Evolutionary conservation across 2,113 vertebrate genomes (phyloP).

Genomic region (Podiceps cristatus): DNA sequence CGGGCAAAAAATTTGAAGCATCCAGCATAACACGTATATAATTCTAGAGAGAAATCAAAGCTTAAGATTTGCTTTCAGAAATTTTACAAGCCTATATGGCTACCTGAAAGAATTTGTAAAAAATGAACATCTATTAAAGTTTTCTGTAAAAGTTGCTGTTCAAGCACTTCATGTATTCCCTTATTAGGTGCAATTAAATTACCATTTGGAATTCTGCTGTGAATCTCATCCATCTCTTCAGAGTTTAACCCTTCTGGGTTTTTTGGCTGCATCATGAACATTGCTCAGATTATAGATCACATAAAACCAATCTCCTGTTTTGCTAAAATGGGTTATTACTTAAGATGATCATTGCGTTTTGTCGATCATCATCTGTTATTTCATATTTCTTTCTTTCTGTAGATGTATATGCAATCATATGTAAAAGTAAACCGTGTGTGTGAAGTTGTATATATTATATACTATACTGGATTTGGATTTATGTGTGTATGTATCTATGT

Average conservation of each 20-base stretch:
- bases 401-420: accelerated
- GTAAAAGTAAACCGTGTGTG: background rate
- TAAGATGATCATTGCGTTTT: background rate
- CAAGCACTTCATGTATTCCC: background rate
- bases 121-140: background rate
- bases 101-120: background rate
- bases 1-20: background rate
- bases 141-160: background rate
- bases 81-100: background rate
- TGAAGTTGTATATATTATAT: background rate
- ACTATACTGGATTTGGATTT: background rate
- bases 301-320: background rate
- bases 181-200: background rate
- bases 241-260: background rate
- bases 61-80: background rate
- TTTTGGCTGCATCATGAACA: background rate
- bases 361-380: background rate
- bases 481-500: accelerated
- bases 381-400: background rate
- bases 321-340: background rate
- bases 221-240: background rate
- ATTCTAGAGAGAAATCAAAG: background rate
- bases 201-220: background rate
- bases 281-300: background rate
- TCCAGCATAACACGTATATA: accelerated